Conservation (phyloP, 1,140 invertebrate genomes). For the Trinorchestia longiramus region DNA sequence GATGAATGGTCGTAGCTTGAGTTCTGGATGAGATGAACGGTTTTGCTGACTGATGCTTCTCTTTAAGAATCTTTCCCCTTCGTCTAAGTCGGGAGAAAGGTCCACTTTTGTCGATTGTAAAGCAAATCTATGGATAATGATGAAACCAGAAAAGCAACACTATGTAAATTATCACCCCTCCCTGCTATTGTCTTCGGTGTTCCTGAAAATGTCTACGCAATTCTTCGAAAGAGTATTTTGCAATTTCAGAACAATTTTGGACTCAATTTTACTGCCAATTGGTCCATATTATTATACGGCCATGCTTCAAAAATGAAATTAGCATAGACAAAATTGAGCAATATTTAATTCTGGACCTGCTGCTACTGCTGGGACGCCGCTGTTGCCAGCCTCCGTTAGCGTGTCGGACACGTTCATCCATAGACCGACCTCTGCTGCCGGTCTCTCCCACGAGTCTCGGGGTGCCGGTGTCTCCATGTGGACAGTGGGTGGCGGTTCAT, state of each 20-base stretch:
- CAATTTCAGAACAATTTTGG: no score
- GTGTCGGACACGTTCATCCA: neutral
- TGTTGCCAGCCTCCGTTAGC: neutral
- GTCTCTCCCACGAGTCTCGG: neutral
- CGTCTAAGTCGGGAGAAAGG: neutral
- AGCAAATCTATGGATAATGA: neutral
- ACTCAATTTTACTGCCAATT: no score
- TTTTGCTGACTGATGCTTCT: neutral
- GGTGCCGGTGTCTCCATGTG: neutral
- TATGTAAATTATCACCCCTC: no score
- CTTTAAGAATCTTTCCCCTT: neutral
- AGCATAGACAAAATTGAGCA: neutral
- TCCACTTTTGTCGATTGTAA: neutral
- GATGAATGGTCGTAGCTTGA: neutral
- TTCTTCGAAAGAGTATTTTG: no score
- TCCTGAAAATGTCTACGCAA: no score
- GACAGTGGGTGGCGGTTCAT: neutral
- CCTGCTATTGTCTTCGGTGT: no score
- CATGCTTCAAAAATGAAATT: no score
- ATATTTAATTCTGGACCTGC: neutral
- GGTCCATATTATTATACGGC: no score
- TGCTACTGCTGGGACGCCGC: neutral
- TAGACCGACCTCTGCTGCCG: neutral
- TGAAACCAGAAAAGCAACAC: neutral
- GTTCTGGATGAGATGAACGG: neutral